phyloP scores from a whole-genome alignment of 2,113 vertebrate genomes.

The Xenus cinereus region DNA sequence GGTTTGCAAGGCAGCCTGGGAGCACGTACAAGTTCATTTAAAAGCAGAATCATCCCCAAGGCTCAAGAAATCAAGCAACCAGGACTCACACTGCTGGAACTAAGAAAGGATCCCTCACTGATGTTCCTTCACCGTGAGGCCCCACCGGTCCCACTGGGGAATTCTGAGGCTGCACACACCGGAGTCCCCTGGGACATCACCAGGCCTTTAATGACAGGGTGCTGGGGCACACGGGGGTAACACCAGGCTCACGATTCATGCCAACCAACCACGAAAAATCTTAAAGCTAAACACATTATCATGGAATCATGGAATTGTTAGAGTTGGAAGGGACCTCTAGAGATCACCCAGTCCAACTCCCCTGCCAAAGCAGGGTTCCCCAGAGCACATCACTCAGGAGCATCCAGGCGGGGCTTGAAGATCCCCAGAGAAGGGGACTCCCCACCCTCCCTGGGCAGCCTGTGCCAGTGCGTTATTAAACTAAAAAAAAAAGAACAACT shows the following conservation, averaged over 20 bases:
- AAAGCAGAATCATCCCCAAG: background rate
- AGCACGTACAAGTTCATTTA: background rate
- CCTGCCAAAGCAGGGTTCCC: too few relatives aligned
- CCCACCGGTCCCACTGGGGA: fast-evolving
- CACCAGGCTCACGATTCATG: background rate
- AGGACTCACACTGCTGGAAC: background rate
- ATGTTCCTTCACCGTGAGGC: fast-evolving
- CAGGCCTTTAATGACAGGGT: background rate
- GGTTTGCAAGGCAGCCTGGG: background rate
- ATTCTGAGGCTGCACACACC: background rate
- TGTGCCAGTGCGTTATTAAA: background rate
- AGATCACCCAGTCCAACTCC: too few relatives aligned
- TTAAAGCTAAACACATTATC: background rate
- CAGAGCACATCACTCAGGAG: too few relatives aligned
- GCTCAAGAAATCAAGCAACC: background rate
- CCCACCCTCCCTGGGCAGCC: too few relatives aligned
- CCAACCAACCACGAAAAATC: background rate
- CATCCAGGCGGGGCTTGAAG: too few relatives aligned
- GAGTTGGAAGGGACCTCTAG: too few relatives aligned
- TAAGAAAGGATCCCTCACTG: fast-evolving
- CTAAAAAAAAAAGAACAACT: background rate
- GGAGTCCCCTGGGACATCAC: background rate
- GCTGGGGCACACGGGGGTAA: background rate
- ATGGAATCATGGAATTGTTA: too few relatives aligned
- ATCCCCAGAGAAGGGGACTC: too few relatives aligned